Evolutionary conservation across 1,140 invertebrate genomes (phyloP), one percentile per base, ranked within the genome.

Genomic region (Drosophila sturtevanti): DNA sequence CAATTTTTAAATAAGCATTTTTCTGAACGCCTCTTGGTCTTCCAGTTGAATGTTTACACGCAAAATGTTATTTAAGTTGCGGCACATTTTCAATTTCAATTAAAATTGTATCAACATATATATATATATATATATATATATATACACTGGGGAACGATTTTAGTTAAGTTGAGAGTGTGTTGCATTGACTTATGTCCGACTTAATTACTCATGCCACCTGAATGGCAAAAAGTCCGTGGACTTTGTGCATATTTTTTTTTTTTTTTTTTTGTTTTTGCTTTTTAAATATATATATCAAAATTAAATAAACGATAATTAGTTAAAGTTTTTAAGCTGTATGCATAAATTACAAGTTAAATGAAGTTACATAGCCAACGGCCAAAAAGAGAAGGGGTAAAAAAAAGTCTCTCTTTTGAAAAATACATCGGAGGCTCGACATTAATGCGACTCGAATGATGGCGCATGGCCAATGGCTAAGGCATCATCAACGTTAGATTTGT

Each of bases 21-120:
- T 72, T 62, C 60, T 16, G 27, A 54, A 58, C 48, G 59, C 37
- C 55, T 69, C 35, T 54, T 68, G 60, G 54, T 4, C 59, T 51
- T 63, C 35, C 63, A 73, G 78, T 78, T 72, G 77, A 48, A 86
- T 85, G 66, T 86, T 86, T 81, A 78, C 82, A 77, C 68, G 65
- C 75, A 87, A 66, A 82, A 82, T 82, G 79, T 79, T 87, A 82
- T 87, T 87, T 87, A 87, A 87, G 79, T 86, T 87, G 82, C 37
- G 82, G 82, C 48, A 69, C 72, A 79, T 87, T 86, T 87, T 87
- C 82, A 87, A 87, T 87, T 87, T 87, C 82, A 87, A 87, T 87
- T 87, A 87, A 87, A 89, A 87, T 71, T 77, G 78, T 58, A 27
- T 48, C 63, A 64, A 27, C 14, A 31, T 31, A 24, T 24, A 31